These are phyloP conservation scores for Sinocyclocheilus anshuiensis DNA, from an alignment of 2,113 vertebrate species.

Conservation along the genomic window DNA sequence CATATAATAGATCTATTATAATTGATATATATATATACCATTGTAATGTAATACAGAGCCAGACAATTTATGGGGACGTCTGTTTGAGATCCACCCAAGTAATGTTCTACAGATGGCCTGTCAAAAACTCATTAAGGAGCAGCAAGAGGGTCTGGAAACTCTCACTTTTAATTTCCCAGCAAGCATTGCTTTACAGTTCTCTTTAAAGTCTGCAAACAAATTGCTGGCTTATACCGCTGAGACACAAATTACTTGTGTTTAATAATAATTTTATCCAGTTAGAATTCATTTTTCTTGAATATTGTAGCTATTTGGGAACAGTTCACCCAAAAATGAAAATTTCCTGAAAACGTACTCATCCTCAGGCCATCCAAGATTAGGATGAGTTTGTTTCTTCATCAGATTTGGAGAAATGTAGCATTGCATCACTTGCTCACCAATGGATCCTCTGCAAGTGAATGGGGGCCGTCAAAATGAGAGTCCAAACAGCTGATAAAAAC, in stretches of 20 bases:
- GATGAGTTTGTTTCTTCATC: no score
- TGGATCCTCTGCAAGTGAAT: no score
- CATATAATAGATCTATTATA: no score
- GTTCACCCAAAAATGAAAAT: no score
- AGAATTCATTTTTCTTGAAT: constrained; percentile 14
- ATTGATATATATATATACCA: no score
- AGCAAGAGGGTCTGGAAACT: constrained; percentile 22
- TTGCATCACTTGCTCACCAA: no score
- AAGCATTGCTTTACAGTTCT: not conserved
- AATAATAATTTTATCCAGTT: not conserved
- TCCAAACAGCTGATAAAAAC: no score
- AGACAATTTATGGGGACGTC: not conserved
- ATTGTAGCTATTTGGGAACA: not conserved
- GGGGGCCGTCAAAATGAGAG: no score
- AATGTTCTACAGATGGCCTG: constrained; percentile 26
- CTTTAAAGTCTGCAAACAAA: not conserved
- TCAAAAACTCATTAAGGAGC: constrained; percentile 22
- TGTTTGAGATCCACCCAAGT: not conserved
- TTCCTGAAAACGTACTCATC: no score
- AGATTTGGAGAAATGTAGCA: no score
- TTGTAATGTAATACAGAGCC: no score
- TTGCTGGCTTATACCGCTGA: not conserved
- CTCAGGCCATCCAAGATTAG: no score
- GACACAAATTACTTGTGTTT: not conserved
- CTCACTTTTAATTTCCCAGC: constrained; percentile 12